Percentiles rank a stretch among this genome's conserved stretches.
Conservation (phyloP, 2,888 invertebrate species). For the Ichneumon xanthorius region DNA sequence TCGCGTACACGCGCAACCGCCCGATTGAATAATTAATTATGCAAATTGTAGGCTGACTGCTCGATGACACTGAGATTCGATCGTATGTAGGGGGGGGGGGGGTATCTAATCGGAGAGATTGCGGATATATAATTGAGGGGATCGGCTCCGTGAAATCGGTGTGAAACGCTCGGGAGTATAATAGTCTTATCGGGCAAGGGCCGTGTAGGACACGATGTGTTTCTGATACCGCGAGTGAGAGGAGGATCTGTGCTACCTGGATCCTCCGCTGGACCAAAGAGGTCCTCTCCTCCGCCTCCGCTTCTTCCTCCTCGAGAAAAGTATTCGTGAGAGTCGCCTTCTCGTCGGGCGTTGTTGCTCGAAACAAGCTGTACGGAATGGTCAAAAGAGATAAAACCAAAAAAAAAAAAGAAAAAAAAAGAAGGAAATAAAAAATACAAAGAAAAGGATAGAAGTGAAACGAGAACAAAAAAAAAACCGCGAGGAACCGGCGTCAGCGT, state of each 20-base stretch:
- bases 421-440: conserved; percentile 38
- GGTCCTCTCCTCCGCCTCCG: conserved; percentile 27
- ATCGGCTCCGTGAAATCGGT: conserved; percentile 73
- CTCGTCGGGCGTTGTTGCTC: conserved; percentile 36
- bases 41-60: neutral
- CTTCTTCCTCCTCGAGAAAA: conserved; percentile 53
- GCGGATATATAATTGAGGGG: conserved; percentile 73
- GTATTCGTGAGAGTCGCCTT: conserved; percentile 61
- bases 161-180: conserved; percentile 77
- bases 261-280: conserved; percentile 35
- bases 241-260: conserved; percentile 65
- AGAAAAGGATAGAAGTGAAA: conserved; percentile 7
- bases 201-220: conserved; percentile 84
- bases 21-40: conserved; percentile 8
- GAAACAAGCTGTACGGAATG: conserved; percentile 58
- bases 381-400: conserved; percentile 36
- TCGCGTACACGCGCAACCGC: neutral
- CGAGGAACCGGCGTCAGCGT: conserved; percentile 18
- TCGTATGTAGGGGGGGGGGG: neutral
- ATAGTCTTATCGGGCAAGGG: conserved; percentile 81
- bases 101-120: conserved; percentile 47
- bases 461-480: conserved; percentile 31
- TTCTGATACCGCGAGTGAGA: conserved; percentile 79
- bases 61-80: conserved; percentile 5
- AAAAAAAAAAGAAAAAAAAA: conserved; percentile 41